Conservation (phyloP, 2,888 invertebrate genomes). For the Hedya salicella region DNA sequence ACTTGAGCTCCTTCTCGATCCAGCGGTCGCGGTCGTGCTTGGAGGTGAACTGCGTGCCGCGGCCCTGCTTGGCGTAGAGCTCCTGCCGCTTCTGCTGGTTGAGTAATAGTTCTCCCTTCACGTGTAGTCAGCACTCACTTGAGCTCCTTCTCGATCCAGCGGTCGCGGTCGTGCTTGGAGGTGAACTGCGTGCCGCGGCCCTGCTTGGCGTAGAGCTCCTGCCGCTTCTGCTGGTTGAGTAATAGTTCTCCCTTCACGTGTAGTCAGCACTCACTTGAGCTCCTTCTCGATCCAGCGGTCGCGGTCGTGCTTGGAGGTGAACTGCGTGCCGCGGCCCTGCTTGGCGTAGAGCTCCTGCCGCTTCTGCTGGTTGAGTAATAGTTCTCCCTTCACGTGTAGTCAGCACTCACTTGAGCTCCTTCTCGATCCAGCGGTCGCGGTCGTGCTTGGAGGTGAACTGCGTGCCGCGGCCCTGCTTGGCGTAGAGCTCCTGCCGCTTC, state of each 20-base stretch:
- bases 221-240: slow-evolving; percentile 59
- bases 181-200: slow-evolving; percentile 98
- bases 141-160: slow-evolving; percentile 69
- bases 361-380: too few species aligned
- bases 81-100: slow-evolving; percentile 98
- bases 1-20: slow-evolving; percentile 98
- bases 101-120: slow-evolving; percentile 61
- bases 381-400: too few species aligned
- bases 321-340: slow-evolving; percentile 98
- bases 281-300: slow-evolving; percentile 86
- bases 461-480: slow-evolving; percentile 98
- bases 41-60: slow-evolving; percentile 97
- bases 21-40: slow-evolving; percentile 97
- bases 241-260: too few species aligned
- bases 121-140: too few species aligned
- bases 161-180: slow-evolving; percentile 96
- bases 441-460: slow-evolving; percentile 98
- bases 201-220: slow-evolving; percentile 99
- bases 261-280: too few species aligned
- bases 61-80: slow-evolving; percentile 98
- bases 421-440: slow-evolving; percentile 89
- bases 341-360: slow-evolving; percentile 98
- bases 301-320: slow-evolving; percentile 96
- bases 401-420: too few species aligned
- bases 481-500: slow-evolving; percentile 93